A percentile compares a stretch with the other conserved stretches of the same genome.
These are phyloP conservation scores for Columbina picui DNA, from an alignment of 2,113 vertebrate species.

Conservation along the genomic window DNA sequence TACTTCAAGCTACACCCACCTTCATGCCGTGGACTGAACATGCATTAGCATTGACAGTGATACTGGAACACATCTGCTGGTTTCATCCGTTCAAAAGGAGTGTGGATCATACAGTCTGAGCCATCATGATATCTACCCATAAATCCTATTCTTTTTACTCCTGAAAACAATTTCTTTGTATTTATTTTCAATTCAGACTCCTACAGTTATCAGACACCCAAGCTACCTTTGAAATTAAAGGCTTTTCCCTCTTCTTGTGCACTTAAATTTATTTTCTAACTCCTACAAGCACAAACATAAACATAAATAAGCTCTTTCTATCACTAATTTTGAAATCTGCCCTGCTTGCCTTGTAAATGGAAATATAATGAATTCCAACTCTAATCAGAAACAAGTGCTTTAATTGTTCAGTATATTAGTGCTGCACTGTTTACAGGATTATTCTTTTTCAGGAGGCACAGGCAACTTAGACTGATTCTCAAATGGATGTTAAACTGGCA, in stretches of 20 bases:
- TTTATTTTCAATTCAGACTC: neutral
- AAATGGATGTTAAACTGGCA: neutral
- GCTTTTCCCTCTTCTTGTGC: neutral
- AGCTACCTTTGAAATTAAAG: neutral
- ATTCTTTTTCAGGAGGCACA: neutral
- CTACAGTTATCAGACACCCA: neutral
- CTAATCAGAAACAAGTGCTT: neutral
- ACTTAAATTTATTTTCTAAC: constrained; percentile 18
- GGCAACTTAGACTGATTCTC: neutral
- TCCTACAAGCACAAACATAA: neutral
- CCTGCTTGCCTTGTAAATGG: neutral
- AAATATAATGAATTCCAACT: neutral
- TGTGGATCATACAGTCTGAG: neutral
- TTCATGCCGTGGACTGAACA: neutral
- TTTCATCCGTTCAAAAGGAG: neutral
- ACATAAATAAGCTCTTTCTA: neutral
- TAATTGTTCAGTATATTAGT: neutral
- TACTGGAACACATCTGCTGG: neutral
- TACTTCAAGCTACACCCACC: neutral
- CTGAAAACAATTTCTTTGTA: neutral
- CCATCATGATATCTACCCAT: neutral
- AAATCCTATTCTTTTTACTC: neutral
- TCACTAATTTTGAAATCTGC: neutral
- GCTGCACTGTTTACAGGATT: neutral
- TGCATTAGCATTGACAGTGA: neutral